Evolutionary conservation across 1,140 invertebrate species (phyloP).

Genomic region (Zaprionus tsacasi): DNA sequence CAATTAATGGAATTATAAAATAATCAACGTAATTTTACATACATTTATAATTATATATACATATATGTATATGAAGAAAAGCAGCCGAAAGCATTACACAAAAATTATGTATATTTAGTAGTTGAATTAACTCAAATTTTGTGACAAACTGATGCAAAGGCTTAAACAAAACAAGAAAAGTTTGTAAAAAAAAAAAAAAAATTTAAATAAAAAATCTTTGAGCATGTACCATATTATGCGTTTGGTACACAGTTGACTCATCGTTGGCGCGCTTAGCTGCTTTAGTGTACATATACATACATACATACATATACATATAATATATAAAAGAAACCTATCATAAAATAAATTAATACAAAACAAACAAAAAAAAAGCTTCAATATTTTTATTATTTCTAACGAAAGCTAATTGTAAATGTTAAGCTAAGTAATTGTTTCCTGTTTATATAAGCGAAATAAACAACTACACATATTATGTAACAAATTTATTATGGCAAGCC

Average conservation of each 20-base stretch:
- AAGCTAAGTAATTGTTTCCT: slow-evolving; percentile 81
- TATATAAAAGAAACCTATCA: slow-evolving; percentile 60
- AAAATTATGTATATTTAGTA: slow-evolving; percentile 67
- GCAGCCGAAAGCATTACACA: slow-evolving; percentile 61
- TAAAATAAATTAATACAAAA: slow-evolving; percentile 64
- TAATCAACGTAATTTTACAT: slow-evolving; percentile 58
- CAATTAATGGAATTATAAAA: slow-evolving; percentile 81
- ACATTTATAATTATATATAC: slow-evolving; percentile 8
- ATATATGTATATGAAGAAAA: slow-evolving; percentile 26
- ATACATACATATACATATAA: slow-evolving; percentile 41
- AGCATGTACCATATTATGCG: slow-evolving; percentile 45
- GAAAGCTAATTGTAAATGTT: slow-evolving; percentile 72
- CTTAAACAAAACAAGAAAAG: slow-evolving; percentile 18
- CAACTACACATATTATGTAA: slow-evolving; percentile 55
- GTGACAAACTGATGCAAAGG: slow-evolving; percentile 50
- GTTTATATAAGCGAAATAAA: slow-evolving; percentile 76
- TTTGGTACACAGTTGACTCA: slow-evolving; percentile 54
- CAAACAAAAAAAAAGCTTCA: slow-evolving; percentile 69
- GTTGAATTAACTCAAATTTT: slow-evolving; percentile 73
- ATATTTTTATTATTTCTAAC: slow-evolving; percentile 80
- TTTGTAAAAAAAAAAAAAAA: slow-evolving; percentile 13
- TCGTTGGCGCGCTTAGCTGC: slow-evolving; percentile 44
- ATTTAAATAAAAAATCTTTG: slow-evolving; percentile 31
- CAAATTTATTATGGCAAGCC: slow-evolving; percentile 54
- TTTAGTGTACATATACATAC: slow-evolving; percentile 65